Conservation (phyloP, 2,113 vertebrate genomes). For the Stercorarius parasiticus region DNA sequence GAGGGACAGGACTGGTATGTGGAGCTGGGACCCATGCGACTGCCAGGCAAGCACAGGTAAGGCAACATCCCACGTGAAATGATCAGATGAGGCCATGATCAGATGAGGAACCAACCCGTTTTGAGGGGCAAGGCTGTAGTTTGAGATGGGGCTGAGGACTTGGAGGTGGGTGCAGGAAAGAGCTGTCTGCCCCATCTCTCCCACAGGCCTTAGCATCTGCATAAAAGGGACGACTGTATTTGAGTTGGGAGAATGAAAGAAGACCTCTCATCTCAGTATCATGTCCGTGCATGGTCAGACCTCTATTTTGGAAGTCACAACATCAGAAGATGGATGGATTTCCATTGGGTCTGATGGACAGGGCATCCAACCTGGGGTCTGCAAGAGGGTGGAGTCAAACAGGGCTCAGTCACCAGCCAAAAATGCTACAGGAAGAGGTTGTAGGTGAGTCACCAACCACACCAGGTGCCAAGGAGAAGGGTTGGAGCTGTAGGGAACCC, state of each 20-base stretch:
- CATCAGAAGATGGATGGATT: neutral
- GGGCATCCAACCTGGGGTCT: neutral
- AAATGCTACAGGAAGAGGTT: neutral
- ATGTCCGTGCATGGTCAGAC: neutral
- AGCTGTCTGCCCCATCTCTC: too few species aligned
- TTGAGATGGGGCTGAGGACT: neutral
- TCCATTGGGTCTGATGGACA: neutral
- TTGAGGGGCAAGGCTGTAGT: rapidly evolving
- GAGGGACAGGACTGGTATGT: neutral
- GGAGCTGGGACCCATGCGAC: conserved; percentile 48
- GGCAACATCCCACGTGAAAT: rapidly evolving
- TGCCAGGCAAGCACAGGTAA: neutral
- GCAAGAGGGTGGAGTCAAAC: neutral
- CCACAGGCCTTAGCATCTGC: neutral
- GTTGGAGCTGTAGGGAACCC: rapidly evolving
- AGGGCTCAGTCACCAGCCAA: neutral
- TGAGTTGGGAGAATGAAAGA: neutral
- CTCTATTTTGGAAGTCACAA: neutral
- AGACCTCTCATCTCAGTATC: neutral
- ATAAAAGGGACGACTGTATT: neutral
- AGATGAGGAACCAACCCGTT: rapidly evolving
- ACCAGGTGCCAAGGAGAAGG: neutral
- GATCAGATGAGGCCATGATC: rapidly evolving
- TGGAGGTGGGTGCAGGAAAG: rapidly evolving
- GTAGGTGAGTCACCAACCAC: neutral